Conservation (phyloP, 2,797 vertebrate genomes). For the Steatocranus sp. region DNA sequence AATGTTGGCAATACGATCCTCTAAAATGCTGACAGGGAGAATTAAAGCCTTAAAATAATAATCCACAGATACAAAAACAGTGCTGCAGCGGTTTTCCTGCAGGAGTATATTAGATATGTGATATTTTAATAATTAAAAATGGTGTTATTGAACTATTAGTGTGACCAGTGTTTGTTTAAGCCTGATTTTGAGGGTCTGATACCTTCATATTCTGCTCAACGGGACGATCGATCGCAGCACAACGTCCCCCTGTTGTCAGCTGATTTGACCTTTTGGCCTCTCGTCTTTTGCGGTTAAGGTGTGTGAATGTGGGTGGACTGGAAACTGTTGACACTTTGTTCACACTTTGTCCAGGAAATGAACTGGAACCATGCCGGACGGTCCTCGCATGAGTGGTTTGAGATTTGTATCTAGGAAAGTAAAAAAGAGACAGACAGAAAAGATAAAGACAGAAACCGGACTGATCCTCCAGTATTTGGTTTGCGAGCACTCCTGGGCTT, state of each 20-base stretch:
- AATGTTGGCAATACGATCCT: accelerated
- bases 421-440: slow-evolving; percentile 19
- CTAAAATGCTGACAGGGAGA: background rate
- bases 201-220: background rate
- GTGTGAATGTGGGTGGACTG: slow-evolving; percentile 39
- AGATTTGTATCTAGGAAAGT: slow-evolving; percentile 44
- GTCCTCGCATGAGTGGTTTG: slow-evolving; percentile 46
- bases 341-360: slow-evolving; percentile 56
- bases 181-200: slow-evolving; percentile 1
- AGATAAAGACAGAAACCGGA: slow-evolving; percentile 34
- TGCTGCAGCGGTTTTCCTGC: background rate
- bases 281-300: background rate
- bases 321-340: slow-evolving; percentile 56
- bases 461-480: slow-evolving; percentile 20
- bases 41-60: background rate
- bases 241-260: slow-evolving; percentile 8
- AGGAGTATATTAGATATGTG: background rate
- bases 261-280: slow-evolving; percentile 44
- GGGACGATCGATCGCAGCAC: slow-evolving; percentile 20
- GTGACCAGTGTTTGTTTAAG: background rate
- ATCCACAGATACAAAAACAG: background rate
- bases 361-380: slow-evolving; percentile 55
- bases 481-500: slow-evolving; percentile 9
- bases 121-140: background rate
- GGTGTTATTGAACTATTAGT: background rate